A percentile compares a stretch with the other conserved stretches of the same genome.
These are phyloP conservation scores for Ips typographus DNA, from an alignment of 1,140 invertebrate species.

Conservation along the genomic window DNA sequence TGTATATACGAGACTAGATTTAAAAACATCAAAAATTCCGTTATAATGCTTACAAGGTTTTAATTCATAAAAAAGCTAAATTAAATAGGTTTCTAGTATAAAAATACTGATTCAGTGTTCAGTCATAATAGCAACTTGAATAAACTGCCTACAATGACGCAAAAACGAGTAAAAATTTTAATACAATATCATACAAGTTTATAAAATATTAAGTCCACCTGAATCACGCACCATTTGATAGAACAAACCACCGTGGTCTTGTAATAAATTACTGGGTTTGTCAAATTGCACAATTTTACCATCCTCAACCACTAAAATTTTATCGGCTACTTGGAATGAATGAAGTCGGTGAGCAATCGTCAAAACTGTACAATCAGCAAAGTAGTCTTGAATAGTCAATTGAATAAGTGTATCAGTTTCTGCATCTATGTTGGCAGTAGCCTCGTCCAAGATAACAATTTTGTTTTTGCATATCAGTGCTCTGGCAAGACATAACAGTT, in stretches of 20 bases:
- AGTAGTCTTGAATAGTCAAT: conserved; percentile 68
- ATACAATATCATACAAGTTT: not conserved
- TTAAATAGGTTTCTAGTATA: no score
- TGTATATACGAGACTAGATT: no score
- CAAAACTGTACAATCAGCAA: conserved; percentile 78
- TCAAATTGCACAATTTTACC: conserved; percentile 70
- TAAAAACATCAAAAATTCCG: no score
- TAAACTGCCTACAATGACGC: no score
- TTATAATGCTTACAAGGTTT: no score
- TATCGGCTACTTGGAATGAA: conserved; percentile 78
- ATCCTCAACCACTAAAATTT: conserved; percentile 71
- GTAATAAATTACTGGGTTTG: conserved; percentile 64
- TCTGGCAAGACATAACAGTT: conserved; percentile 76
- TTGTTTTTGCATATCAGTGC: conserved; percentile 73
- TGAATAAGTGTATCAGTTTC: conserved; percentile 69
- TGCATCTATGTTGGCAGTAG: conserved; percentile 69
- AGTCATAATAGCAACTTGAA: no score
- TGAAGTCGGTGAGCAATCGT: conserved; percentile 82
- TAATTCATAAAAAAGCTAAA: no score
- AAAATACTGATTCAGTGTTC: no score
- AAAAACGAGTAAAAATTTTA: not conserved
- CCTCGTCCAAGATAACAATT: conserved; percentile 77
- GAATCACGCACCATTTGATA: conserved; percentile 60
- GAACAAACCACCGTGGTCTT: conserved; percentile 63
- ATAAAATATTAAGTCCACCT: conserved; percentile 7